Evolutionary conservation across 2,113 vertebrate species (phyloP), one percentile per base, ranked within the genome.

Genomic region (Sminthopsis crassicaudata): DNA sequence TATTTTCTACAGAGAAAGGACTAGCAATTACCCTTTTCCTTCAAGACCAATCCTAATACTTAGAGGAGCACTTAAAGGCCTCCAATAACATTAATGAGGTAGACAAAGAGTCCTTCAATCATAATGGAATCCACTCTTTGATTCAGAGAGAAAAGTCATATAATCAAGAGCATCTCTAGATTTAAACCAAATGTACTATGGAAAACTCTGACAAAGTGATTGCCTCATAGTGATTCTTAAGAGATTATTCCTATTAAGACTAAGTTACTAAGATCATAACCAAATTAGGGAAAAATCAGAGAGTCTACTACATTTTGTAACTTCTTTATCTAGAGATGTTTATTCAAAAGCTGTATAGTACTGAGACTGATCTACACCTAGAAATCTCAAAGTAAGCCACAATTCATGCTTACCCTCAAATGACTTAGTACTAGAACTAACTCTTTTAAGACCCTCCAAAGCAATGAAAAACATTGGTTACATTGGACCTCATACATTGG

Each of bases 11-110:
- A 67, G 60, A 12, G 60, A 67, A 36, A 67, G 30, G 30, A 25
- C 36, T 26, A 46, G 25, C 22, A 46, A 46, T 27, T 54, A 3
- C 67, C 9, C 91, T 25, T 76, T 42, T 26, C 46, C 23, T 14
- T 88, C 53, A 27, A 51, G 24, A 14, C 76, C 46, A 19, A 42
- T n/a, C 24, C 50, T 51, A 67, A 46, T 25, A 92, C 60, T 42
- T 30, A 7, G 57, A 76, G 23, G 2, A 84, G 88, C 76, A 93
- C 67, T 89, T 89, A 16, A 93, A 91, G 50, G n/a, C 91, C 90
- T 14, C n/a, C 24, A 60, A 57, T 53, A 8, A 12, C 2, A 52
- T 9, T 2, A 23, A 3, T 3, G 2, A 0, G 50, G 0, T 48
- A 50, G 54, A 88, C 11, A n/a, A 26, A 42, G 0, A 22, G 3